Percentiles rank a stretch among this genome's conserved stretches.
These are phyloP conservation scores for Lynx canadensis DNA, from an alignment of 2,113 vertebrate genomes.

Conservation along the genomic window DNA sequence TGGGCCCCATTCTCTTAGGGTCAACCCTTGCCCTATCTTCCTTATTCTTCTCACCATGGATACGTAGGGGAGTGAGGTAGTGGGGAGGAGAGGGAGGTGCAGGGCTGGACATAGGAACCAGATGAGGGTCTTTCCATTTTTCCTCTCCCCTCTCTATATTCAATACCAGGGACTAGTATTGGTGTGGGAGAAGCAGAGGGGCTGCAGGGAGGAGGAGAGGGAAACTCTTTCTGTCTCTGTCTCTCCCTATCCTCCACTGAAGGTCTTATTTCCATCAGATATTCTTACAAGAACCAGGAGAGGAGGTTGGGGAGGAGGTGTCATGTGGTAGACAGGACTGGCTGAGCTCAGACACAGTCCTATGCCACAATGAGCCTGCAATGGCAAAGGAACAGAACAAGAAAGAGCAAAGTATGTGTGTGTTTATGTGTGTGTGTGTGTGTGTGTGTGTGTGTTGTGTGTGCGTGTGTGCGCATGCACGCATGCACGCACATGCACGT, in stretches of 20 bases:
- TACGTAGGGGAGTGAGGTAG: not conserved
- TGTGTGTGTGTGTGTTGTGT: too few species aligned
- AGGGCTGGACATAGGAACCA: not conserved
- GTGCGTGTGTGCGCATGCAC: accelerated
- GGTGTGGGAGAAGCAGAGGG: not conserved
- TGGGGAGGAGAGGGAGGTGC: too few species aligned
- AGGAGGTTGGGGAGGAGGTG: too few species aligned
- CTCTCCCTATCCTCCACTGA: not conserved
- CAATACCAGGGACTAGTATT: not conserved
- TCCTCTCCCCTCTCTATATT: not conserved
- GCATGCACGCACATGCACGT: accelerated
- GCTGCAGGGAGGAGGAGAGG: not conserved
- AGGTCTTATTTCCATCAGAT: not conserved
- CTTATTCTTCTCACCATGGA: not conserved
- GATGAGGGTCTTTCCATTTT: not conserved
- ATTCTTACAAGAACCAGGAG: not conserved
- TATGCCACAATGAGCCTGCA: not conserved
- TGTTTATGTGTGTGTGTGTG: too few species aligned
- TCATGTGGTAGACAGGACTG: not conserved
- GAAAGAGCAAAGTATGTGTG: too few species aligned
- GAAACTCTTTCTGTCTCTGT: not conserved
- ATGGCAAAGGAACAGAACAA: not conserved
- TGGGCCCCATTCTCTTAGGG: not conserved
- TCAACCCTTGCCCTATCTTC: not conserved
- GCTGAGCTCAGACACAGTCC: not conserved